phyloP scores from a whole-genome alignment of 2,113 vertebrate genomes.

The Pithys albifrons region DNA sequence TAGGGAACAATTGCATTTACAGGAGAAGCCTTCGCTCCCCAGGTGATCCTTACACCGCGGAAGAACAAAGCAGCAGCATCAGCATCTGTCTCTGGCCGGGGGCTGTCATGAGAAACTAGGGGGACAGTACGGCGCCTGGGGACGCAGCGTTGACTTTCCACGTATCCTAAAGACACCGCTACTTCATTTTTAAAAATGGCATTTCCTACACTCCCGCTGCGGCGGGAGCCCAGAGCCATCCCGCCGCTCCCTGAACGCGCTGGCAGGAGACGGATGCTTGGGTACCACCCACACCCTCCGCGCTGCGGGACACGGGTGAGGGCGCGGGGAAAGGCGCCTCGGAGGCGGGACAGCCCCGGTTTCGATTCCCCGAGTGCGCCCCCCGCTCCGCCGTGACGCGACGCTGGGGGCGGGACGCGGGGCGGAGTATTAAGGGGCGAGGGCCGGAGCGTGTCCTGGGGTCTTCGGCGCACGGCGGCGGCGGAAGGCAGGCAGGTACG shows the following conservation, averaged over 20 bases:
- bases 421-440: not conserved
- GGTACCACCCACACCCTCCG: too few species aligned
- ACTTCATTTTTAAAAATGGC: not conserved
- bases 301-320: fast-evolving
- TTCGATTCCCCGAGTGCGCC: not conserved
- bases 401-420: not conserved
- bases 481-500: not conserved
- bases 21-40: not conserved
- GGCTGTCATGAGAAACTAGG: not conserved
- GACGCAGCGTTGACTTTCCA: too few species aligned
- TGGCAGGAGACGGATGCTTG: fast-evolving
- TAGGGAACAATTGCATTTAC: not conserved
- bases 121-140: not conserved
- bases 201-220: not conserved
- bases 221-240: not conserved
- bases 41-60: not conserved
- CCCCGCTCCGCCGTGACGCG: not conserved
- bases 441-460: not conserved
- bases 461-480: not conserved
- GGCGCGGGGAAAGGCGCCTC: fast-evolving
- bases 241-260: fast-evolving
- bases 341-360: not conserved
- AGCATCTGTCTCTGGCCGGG: not conserved
- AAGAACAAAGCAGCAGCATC: not conserved
- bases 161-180: not conserved